A percentile compares a stretch with the other conserved stretches of the same genome.
Conservation (phyloP, 1,140 invertebrate species). For the Macrotrachela quadricornifera region DNA sequence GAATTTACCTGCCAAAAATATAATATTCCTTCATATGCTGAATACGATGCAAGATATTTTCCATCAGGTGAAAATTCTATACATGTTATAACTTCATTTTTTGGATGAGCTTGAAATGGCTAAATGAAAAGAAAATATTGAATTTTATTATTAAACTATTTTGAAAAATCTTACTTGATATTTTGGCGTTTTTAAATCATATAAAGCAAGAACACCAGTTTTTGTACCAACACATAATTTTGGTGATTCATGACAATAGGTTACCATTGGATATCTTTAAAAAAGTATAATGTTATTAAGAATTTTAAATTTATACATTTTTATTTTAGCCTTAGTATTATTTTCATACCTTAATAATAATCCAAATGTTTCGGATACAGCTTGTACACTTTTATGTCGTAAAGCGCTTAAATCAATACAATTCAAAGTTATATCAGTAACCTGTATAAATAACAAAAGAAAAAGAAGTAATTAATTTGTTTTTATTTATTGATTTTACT, state of each 20-base stretch:
- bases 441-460: no score
- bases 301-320: slow-evolving; percentile 40
- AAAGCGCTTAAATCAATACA: slow-evolving; percentile 79
- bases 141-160: slow-evolving; percentile 42
- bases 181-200: slow-evolving; percentile 76
- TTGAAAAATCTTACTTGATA: slow-evolving; percentile 42
- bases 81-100: no score
- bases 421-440: slow-evolving; percentile 91
- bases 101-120: no score
- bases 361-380: slow-evolving; percentile 47
- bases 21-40: slow-evolving; percentile 74
- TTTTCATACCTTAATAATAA: no score
- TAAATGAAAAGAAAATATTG: slow-evolving; percentile 48
- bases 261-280: slow-evolving; percentile 41
- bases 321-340: no score
- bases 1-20: slow-evolving; percentile 86
- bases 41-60: slow-evolving; percentile 84
- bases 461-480: no score
- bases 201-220: slow-evolving; percentile 70
- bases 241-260: slow-evolving; percentile 67
- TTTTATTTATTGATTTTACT: no score
- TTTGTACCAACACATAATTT: slow-evolving; percentile 84
- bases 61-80: slow-evolving; percentile 87
- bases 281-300: not conserved
- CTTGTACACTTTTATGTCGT: slow-evolving; percentile 66